Evolutionary conservation across 53 echinoderm and acorn worm species (phyloP).

Genomic region (Glandiceps talaboti): DNA sequence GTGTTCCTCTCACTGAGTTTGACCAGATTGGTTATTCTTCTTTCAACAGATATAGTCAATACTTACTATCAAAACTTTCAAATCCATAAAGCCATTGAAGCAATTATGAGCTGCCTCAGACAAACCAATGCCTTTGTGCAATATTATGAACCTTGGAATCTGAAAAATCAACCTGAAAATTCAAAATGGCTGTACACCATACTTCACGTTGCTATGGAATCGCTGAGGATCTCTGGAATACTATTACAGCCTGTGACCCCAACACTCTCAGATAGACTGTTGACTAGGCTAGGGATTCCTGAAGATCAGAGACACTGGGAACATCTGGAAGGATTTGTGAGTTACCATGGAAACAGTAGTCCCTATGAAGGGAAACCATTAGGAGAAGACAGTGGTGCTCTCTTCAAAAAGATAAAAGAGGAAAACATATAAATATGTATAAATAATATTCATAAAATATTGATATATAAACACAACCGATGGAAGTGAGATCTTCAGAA

Average conservation of each 20-base stretch:
- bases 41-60: constrained; percentile 47
- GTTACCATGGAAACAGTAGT: constrained; percentile 1
- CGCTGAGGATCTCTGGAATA: constrained; percentile 82
- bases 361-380: constrained; percentile 23
- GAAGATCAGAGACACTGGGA: constrained; percentile 27
- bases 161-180: constrained; percentile 28
- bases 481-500: too few species aligned
- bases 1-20: too few species aligned
- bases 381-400: constrained; percentile 24
- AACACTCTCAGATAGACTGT: constrained; percentile 37
- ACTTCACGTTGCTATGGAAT: constrained; percentile 86
- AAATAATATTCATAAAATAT: too few species aligned
- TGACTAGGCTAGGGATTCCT: constrained; percentile 55
- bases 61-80: constrained; percentile 51
- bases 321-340: constrained; percentile 30
- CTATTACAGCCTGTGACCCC: constrained; percentile 75
- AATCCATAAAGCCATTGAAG: constrained; percentile 53
- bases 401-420: constrained; percentile 25
- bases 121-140: constrained; percentile 72
- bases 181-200: constrained; percentile 57
- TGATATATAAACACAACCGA: too few species aligned
- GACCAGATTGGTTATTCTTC: too few species aligned
- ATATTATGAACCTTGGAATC: constrained; percentile 87
- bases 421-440: too few species aligned
- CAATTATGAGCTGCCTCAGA: constrained; percentile 60